A percentile compares a stretch with the other conserved stretches of the same genome.
Evolutionary conservation across 2,888 invertebrate genomes (phyloP).

Genomic region (Cheilosia soror): DNA sequence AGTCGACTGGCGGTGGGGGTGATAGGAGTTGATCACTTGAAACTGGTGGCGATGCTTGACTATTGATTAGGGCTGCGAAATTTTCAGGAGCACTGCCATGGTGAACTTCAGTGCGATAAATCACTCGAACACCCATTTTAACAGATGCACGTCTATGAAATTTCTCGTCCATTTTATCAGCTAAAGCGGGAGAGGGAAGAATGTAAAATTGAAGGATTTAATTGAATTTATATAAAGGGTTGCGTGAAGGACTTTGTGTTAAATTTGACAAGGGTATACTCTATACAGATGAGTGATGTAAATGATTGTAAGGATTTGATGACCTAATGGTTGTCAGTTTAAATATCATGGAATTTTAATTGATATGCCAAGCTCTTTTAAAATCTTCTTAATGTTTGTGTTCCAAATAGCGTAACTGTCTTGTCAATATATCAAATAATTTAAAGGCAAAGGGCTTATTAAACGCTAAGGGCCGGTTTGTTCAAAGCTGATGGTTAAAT

Average conservation of each 20-base stretch:
- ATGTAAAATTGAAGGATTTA: not conserved
- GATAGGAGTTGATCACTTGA: slow-evolving; percentile 73
- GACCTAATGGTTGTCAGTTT: not conserved
- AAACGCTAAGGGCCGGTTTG: too few relatives aligned
- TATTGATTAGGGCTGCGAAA: slow-evolving; percentile 79
- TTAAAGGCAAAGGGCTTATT: too few relatives aligned
- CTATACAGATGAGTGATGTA: not conserved
- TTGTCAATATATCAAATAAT: too few relatives aligned
- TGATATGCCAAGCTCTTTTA: not conserved
- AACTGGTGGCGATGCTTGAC: slow-evolving; percentile 78
- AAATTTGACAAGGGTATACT: not conserved
- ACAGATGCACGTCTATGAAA: slow-evolving; percentile 91
- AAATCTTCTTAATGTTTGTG: too few relatives aligned
- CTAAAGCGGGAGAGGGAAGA: slow-evolving; percentile 83
- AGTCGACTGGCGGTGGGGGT: slow-evolving; percentile 31
- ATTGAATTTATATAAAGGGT: not conserved
- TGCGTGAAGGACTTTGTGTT: not conserved
- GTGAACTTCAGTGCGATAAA: slow-evolving; percentile 86
- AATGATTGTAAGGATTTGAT: not conserved
- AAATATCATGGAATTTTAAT: not conserved
- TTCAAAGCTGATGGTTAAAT: too few relatives aligned
- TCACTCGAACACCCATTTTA: slow-evolving; percentile 93
- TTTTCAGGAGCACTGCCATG: slow-evolving; percentile 79
- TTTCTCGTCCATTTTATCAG: slow-evolving; percentile 93
- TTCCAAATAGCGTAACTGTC: too few relatives aligned